Conservation (phyloP, 2,797 vertebrate genomes). For the Peromyscus melanophrys region DNA sequence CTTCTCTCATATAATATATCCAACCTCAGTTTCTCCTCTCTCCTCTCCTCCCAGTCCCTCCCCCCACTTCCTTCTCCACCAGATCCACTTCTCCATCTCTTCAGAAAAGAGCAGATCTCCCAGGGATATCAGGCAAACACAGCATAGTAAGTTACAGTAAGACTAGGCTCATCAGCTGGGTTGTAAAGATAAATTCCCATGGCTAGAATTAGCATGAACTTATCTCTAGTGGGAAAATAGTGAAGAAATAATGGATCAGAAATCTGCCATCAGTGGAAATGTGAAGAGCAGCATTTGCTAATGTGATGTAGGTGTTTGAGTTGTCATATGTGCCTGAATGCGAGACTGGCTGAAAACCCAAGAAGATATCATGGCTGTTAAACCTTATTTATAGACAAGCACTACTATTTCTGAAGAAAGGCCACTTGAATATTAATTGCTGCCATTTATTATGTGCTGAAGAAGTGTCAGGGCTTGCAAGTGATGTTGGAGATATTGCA, state of each 20-base stretch:
- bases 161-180: neutral
- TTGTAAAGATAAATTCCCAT: neutral
- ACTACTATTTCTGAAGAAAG: constrained; percentile 41
- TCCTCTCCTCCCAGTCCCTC: neutral
- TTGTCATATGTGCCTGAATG: neutral
- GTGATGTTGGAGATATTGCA: neutral
- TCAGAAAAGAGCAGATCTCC: neutral
- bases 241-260: constrained; percentile 21
- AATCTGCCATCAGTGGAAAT: neutral
- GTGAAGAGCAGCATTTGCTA: constrained; percentile 19
- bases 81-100: neutral
- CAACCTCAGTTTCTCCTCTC: neutral
- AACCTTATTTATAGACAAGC: neutral
- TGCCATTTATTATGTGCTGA: neutral
- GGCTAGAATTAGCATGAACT: neutral
- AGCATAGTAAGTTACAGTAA: neutral
- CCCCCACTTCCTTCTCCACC: neutral
- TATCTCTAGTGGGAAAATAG: constrained; percentile 17
- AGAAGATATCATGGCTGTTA: constrained; percentile 13
- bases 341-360: constrained; percentile 18
- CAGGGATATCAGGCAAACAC: neutral
- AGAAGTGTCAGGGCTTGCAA: neutral
- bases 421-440: constrained; percentile 24
- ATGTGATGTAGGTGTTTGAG: neutral
- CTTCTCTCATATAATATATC: neutral